These are phyloP conservation scores for Coleophora flavipennella DNA, from an alignment of 2,888 invertebrate genomes.

Conservation along the genomic window DNA sequence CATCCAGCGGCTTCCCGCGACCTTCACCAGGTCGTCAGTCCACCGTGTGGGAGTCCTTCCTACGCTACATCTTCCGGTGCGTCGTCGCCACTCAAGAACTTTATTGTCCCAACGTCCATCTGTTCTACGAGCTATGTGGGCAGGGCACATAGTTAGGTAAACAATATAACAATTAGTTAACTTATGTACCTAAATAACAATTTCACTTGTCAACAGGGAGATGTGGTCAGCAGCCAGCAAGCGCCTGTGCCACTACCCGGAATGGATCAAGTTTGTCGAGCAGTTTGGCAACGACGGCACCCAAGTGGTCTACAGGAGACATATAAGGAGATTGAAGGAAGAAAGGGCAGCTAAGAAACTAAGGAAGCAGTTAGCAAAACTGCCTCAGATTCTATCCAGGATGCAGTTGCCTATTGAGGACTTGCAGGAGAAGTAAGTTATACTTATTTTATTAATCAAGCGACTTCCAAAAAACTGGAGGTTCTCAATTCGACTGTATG, in stretches of 20 bases:
- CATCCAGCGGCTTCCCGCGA: no score
- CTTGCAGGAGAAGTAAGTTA: slow-evolving; percentile 51
- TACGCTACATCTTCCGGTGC: no score
- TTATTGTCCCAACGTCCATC: no score
- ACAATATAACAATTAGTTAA: not conserved
- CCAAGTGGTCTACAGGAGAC: slow-evolving; percentile 61
- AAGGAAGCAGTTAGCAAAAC: slow-evolving; percentile 55
- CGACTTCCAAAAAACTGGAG: no score
- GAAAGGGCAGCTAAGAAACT: slow-evolving; percentile 60
- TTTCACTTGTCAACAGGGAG: slow-evolving; percentile 69
- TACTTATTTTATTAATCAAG: no score
- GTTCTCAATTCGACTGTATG: no score
- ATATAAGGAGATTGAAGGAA: slow-evolving; percentile 59
- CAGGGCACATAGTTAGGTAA: no score
- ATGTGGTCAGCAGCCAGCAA: slow-evolving; percentile 91
- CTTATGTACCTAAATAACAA: not conserved
- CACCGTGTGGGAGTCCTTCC: no score
- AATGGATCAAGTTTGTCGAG: slow-evolving; percentile 91
- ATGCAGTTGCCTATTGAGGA: slow-evolving; percentile 64
- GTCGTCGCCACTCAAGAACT: no score
- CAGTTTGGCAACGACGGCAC: slow-evolving; percentile 91
- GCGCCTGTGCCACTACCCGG: slow-evolving; percentile 88
- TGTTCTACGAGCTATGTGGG: no score
- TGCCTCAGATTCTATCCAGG: slow-evolving; percentile 55
- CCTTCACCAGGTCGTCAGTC: no score